Conservation (phyloP, 2,797 vertebrate genomes). For the Sebastes baramenuke region DNA sequence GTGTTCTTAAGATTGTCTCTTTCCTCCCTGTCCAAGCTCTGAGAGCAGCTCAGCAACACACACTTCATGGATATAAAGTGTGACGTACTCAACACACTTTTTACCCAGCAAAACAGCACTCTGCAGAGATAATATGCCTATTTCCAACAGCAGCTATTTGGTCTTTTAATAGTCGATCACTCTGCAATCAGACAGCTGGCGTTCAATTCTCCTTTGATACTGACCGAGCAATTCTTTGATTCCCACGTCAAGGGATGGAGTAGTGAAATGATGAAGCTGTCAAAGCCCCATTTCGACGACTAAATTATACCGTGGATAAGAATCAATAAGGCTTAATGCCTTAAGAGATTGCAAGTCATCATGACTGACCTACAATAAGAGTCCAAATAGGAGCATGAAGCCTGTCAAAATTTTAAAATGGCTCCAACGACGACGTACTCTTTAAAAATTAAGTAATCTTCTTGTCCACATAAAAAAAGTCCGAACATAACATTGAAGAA, state of each 20-base stretch:
- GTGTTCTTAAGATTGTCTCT: slow-evolving; percentile 50
- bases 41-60: slow-evolving; percentile 13
- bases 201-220: neutral
- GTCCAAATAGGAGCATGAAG: neutral
- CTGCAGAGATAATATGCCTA: neutral
- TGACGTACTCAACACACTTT: neutral
- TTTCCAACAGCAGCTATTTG: neutral
- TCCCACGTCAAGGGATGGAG: neutral
- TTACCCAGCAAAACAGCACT: neutral
- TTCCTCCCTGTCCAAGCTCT: neutral
- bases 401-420: neutral
- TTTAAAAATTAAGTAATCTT: slow-evolving; percentile 8
- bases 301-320: neutral
- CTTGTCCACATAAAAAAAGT: neutral
- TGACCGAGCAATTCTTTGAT: neutral
- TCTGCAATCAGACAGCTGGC: neutral
- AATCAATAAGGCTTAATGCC: neutral
- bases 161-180: neutral
- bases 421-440: neutral
- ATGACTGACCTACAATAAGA: neutral
- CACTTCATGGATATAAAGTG: neutral
- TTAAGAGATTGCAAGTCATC: neutral
- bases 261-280: neutral
- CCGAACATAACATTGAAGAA: neutral
- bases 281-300: neutral